Evolutionary conservation across 1,140 invertebrate genomes (phyloP).

Genomic region (Luehdorfia chinensis): DNA sequence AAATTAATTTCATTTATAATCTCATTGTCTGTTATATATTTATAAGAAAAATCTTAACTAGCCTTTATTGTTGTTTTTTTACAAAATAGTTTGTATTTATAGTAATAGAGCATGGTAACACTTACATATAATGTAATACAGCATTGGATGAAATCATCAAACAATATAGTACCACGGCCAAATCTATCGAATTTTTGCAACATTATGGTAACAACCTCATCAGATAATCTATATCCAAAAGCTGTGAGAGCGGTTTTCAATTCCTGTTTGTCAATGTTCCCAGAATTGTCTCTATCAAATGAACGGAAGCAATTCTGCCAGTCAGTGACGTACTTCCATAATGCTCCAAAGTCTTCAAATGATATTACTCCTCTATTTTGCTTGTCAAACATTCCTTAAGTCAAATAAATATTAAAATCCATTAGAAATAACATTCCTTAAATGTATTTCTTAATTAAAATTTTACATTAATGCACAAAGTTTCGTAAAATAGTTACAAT

Average conservation of each 20-base stretch:
- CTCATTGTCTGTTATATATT: too few relatives aligned
- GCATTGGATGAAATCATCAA: slow-evolving; percentile 99
- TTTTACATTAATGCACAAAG: too few relatives aligned
- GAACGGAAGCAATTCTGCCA: slow-evolving; percentile 97
- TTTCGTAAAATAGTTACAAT: not conserved
- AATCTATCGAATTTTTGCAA: slow-evolving; percentile 96
- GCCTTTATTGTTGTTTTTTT: too few relatives aligned
- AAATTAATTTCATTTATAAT: too few relatives aligned
- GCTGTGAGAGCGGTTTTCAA: slow-evolving; percentile 92
- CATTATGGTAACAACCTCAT: slow-evolving; percentile 88
- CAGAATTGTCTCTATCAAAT: slow-evolving; percentile 96
- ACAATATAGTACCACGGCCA: slow-evolving; percentile 93
- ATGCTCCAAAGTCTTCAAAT: slow-evolving; percentile 95
- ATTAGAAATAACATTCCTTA: too few relatives aligned
- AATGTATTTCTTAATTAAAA: too few relatives aligned
- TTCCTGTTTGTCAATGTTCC: slow-evolving; percentile 96
- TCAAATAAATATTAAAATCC: slow-evolving; percentile 53
- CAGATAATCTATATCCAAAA: slow-evolving; percentile 96
- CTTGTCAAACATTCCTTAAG: slow-evolving; percentile 98
- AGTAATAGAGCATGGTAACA: too few relatives aligned
- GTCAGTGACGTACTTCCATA: slow-evolving; percentile 99
- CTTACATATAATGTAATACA: slow-evolving; percentile 95
- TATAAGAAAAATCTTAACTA: too few relatives aligned
- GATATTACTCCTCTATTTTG: slow-evolving; percentile 92
- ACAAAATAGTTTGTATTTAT: too few relatives aligned